Evolutionary conservation across 1,140 invertebrate genomes (phyloP), one percentile per base, ranked within the genome.

Genomic region (Cotesia typhae): DNA sequence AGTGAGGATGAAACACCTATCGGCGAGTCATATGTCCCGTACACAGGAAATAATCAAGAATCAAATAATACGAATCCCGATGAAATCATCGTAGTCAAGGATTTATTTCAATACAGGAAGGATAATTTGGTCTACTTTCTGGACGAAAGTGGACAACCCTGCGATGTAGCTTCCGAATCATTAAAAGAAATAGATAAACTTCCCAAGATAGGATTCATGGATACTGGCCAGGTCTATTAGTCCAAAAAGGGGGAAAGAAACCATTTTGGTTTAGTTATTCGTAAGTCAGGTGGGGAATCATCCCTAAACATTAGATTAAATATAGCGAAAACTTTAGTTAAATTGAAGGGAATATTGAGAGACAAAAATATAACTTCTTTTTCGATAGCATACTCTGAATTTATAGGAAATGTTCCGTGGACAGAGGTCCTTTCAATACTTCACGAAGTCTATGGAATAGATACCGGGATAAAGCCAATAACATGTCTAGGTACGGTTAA

Each of bases 121-220:
- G 52, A 69, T 69, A 59, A 69, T 37, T 37, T 69, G 38, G 35
- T 59, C 14, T 59, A 59, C n/a, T 69, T 69, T 59, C 3, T 69
- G 9, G 14, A 59, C 36, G 10, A 57, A 14, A 69, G 35, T 20
- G 53, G 53, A 2, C 35, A 69, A 36, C 67, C 67, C n/a, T 59
- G 28, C 4, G 60, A 63, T 10, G 35, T 4, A 28, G 60, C 36
- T 9, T 63, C 60, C 10, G 1, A 38, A 28, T n/a, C 14, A n/a
- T 63, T 63, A 63, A 37, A 63, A 37, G 36, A 37, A 4, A 2
- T 37, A 12, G 36, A 63, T 10, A 36, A 37, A 63, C 20, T 63
- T 4, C 35, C 35, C 36, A 17, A 10, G 3, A n/a, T 38, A 5
- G 35, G 20, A 38, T 37, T 2, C 10, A 17, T 10, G 9, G 35